Base-by-base conservation (phyloP, 1,140 invertebrate genomes). In the Tetraneura akinire region DNA sequence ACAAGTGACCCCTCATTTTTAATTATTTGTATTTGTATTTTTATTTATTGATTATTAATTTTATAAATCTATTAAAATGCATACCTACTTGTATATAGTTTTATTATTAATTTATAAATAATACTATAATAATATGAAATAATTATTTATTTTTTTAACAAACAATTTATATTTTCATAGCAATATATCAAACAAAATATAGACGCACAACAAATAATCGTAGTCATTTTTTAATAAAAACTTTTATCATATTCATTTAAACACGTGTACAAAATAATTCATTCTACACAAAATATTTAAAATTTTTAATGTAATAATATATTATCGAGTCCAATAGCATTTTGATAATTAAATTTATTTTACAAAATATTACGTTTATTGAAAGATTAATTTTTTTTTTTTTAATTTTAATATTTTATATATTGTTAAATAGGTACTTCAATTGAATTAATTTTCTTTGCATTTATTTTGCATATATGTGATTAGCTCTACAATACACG, bases 401-500 rank as follows among this genome's bases (percentile, higher is more conserved):
- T n/a, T 16, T 13, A 26, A 5, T 29, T n/a, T n/a, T n/a, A n/a
- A 37, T 37, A 8, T 37, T 37, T 37, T 37, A 37, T 47, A 47
- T 8, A 47, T 47, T 47, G 66, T 47, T 47, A 23, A 47, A 37
- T 68, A n/a, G n/a, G n/a, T 68, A 47, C 14, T 47, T 26, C 21
- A 21, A 45, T 66, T 37, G 37, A n/a, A 42, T n/a, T n/a, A 11
- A 13, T 66, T 21, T 45, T 14, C 6, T 47, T 42, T 23, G 4
- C n/a, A 23, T 45, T 70, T 18, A 47, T 13, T 51, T 49, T 71
- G 49, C 4, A 51, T 71, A 29, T 4, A 49, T 51, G 49, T 71
- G n/a, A 74, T 74, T 76, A 76, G 47, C 81, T 81, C 55, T 66
- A 80, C 26, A 49, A 51, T 81, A 80, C 68, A 60, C 6, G 32